Conservation (phyloP, 37 sponge, comb jelly and placozoan species). For the Tethya wilhelma region DNA sequence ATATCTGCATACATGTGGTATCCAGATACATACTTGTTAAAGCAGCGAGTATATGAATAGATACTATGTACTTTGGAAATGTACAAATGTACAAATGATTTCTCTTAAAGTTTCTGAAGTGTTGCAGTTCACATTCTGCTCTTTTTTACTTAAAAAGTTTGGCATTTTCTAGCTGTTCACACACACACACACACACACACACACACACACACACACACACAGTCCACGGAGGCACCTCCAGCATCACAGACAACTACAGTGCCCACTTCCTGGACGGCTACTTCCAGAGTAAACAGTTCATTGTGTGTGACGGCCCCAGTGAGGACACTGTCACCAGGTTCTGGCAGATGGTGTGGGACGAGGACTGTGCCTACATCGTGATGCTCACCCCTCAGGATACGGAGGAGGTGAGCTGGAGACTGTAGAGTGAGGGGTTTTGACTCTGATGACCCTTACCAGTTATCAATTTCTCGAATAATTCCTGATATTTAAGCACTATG, state of each 20-base stretch:
- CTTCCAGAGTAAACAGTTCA: slow-evolving; percentile 1
- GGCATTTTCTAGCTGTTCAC: neutral
- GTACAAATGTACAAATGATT: neutral
- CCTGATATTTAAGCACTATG: too few species aligned
- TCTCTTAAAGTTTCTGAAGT: neutral
- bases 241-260: slow-evolving; percentile 14
- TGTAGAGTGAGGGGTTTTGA: neutral
- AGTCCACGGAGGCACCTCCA: slow-evolving; percentile 14
- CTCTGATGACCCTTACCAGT: neutral
- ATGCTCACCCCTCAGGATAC: slow-evolving; percentile 49
- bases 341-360: slow-evolving; percentile 63
- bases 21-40: neutral
- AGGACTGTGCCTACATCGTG: slow-evolving; percentile 32
- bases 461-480: too few species aligned
- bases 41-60: neutral
- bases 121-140: neutral
- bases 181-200: neutral
- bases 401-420: neutral
- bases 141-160: neutral
- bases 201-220: neutral
- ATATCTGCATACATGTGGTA: neutral
- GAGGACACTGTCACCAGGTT: slow-evolving; percentile 20
- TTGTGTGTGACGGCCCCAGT: slow-evolving; percentile 44
- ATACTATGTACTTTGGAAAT: neutral
- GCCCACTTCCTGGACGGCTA: slow-evolving; percentile 50